Base-by-base conservation (phyloP, 1,140 invertebrate species). In the Chymomyza costata region DNA sequence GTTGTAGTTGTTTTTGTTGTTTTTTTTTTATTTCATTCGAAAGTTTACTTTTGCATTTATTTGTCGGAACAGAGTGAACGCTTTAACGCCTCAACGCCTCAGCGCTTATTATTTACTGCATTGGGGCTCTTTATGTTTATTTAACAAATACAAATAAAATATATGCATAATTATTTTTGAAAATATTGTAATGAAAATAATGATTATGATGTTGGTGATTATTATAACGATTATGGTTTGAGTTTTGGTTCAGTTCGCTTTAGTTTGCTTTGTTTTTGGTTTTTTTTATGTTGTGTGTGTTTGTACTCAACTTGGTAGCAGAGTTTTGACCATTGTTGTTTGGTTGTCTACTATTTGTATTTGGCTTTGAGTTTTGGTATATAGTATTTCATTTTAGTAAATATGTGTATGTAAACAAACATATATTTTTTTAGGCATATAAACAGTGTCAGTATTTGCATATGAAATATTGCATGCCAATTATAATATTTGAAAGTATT, bases 111-210 rank as follows among this genome's bases (percentile, higher is more conserved):
- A 65, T 66, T 65, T 59, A 55, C 62, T 53, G 35, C 35, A 15
- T 38, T 18, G 10, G 13, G 17, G 8, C 6, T n/a, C n/a, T 43
- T 1, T 54, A 52, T 82, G 67, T 83, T 80, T 83, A 76, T 74
- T 81, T 65, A 67, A 48, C 80, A 83, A 83, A 83, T 58, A 83
- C 73, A 80, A 83, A 83, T 82, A 82, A 80, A 80, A 76, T 71
- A 76, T 63, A 76, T 76, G 73, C 80, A 76, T 81, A 80, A 83
- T 83, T 83, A 81, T 81, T 83, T 83, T 70, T 53, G 63, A 78
- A 83, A 82, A 80, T 81, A 83, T 66, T 80, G 73, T 78, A 78
- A 81, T 80, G 73, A 55, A 81, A 58, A 38, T 51, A 46, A 44
- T 69, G 73, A 68, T 80, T 73, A 73, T 80, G 67, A 61, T 71